Base-by-base conservation (phyloP, 2,888 invertebrate species). In the Lampropteryx suffumata region DNA sequence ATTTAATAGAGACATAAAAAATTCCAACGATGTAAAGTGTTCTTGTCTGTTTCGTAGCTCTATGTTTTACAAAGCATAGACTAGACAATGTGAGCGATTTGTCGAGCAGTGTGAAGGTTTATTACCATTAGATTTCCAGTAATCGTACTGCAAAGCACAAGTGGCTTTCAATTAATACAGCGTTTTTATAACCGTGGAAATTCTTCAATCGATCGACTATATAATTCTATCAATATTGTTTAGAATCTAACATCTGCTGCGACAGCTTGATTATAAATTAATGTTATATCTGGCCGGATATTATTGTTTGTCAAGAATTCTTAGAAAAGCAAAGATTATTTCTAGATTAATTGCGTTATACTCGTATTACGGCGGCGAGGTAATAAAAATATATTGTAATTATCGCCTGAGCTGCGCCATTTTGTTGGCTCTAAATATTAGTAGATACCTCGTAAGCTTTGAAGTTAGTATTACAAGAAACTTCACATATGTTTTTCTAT, bases 361-460 rank as follows among this genome's bases (percentile, higher is more conserved):
- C 61, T 62, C 55, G 56, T 64, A 57, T 60, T 62, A 57, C 59
- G 58, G 61, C 54, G 51, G 37, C 54, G 59, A 61, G 59, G 62
- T 67, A 67, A 65, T 65, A 72, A 73, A 74, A 72, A 37, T 62
- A 69, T 59, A 73, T 67, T 67, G 66, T 75, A 73, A 76, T 76
- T 71, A 77, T 72, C 73, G 69, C 67, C 57, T 62, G 55, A 65
- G 69, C 68, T 69, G 64, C 13, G 12, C 64, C 54, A 65, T 79
- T 88, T 87, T 87, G 86, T 84, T 72, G 73, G 74, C 71, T 77
- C 81, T 88, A 83, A 87, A 86, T 84, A 86, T 87, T 71, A 80
- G 73, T 65, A 68, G 66, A 21, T 29, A n/a, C n/a, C n/a, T n/a
- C n/a, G n/a, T n/a, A n/a, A n/a, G n/a, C n/a, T n/a, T n/a, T n/a